These are phyloP conservation scores for Sphaeramia orbicularis DNA, from an alignment of 2,797 vertebrate species.

Conservation along the genomic window DNA sequence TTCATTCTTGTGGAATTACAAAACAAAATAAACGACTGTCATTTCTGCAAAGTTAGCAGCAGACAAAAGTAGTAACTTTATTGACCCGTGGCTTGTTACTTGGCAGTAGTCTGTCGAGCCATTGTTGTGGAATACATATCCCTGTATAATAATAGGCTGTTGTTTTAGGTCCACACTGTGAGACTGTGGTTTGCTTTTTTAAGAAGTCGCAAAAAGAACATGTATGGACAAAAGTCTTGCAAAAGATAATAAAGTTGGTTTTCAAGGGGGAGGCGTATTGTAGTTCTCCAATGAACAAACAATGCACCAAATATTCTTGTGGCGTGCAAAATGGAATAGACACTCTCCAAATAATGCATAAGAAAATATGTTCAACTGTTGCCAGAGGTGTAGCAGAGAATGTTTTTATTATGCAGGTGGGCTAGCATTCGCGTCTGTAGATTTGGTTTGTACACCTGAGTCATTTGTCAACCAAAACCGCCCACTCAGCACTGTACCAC, in stretches of 20 bases:
- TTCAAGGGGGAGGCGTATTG: neutral
- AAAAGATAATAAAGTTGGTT: constrained; percentile 7
- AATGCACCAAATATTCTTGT: neutral
- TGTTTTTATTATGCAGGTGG: neutral
- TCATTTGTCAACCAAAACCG: no score
- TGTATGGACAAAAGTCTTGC: constrained; percentile 12
- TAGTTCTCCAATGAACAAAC: constrained; percentile 20
- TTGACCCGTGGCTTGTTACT: constrained; percentile 6
- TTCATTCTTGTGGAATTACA: neutral
- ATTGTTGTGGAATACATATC: constrained; percentile 31
- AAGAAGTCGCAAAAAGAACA: constrained; percentile 3
- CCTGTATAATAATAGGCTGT: constrained; percentile 25
- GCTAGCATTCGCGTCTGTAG: neutral
- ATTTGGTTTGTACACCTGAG: neutral
- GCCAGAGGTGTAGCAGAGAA: neutral
- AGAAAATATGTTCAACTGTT: neutral
- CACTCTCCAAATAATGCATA: neutral
- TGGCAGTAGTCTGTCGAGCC: constrained; percentile 4
- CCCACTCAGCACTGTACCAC: neutral
- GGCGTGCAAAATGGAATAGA: neutral
- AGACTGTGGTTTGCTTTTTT: constrained; percentile 30
- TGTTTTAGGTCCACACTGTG: constrained; percentile 5
- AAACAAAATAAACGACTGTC: neutral
- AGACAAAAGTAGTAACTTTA: constrained; percentile 6
- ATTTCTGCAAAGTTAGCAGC: neutral